Conservation (phyloP, 2,797 vertebrate genomes). For the Rhinogobio ventralis region DNA sequence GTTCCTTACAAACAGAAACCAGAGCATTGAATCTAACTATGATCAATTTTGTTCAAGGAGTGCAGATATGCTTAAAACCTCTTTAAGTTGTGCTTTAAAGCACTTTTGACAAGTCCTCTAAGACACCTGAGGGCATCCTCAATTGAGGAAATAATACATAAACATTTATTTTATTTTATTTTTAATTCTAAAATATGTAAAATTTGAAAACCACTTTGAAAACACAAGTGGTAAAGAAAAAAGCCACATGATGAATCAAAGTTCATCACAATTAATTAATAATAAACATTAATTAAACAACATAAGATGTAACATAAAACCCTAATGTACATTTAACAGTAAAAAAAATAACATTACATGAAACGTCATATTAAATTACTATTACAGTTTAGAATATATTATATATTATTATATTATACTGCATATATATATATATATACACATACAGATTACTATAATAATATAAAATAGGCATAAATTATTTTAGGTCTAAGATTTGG, state of each 20-base stretch:
- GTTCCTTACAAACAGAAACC: slow-evolving; percentile 24
- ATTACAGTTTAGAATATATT: neutral
- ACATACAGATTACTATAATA: too few relatives aligned
- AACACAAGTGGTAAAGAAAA: neutral
- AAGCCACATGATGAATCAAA: neutral
- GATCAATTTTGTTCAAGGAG: slow-evolving; percentile 9
- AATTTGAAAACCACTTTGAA: neutral
- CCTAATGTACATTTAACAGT: neutral
- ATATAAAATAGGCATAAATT: too few relatives aligned
- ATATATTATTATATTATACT: too few relatives aligned
- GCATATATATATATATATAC: too few relatives aligned
- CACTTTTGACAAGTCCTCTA: neutral
- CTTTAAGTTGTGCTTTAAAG: neutral
- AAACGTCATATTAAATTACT: neutral
- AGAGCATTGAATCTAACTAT: neutral
- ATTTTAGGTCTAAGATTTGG: too few relatives aligned
- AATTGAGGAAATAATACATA: neutral
- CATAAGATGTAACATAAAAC: neutral
- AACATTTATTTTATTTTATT: neutral
- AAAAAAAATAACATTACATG: neutral
- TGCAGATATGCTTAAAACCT: neutral
- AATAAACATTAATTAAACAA: neutral
- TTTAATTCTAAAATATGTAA: neutral
- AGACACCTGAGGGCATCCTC: neutral
- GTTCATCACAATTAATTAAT: neutral